Evolutionary conservation across 2,888 invertebrate genomes (phyloP).

Genomic region (Drosophila infuscata): DNA sequence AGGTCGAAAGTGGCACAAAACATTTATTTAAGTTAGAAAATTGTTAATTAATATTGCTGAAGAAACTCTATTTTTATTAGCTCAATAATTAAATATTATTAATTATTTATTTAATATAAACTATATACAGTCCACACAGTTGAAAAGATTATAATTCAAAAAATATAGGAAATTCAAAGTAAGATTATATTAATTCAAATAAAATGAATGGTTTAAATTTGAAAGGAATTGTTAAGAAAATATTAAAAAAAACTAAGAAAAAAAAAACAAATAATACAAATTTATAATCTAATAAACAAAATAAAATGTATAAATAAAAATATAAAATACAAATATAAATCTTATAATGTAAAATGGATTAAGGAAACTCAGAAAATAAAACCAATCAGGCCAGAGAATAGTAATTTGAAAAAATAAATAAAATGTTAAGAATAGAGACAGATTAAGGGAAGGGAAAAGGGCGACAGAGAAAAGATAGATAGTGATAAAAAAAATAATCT

Average conservation of each 20-base stretch:
- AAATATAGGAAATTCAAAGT: neutral
- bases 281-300: neutral
- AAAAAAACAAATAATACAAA: neutral
- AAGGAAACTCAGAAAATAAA: neutral
- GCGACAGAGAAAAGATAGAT: neutral
- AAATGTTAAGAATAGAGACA: neutral
- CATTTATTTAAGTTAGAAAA: neutral
- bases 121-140: neutral
- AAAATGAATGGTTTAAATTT: neutral
- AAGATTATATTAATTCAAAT: neutral
- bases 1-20: rapidly evolving
- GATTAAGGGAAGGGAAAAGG: neutral
- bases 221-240: neutral
- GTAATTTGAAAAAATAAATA: neutral
- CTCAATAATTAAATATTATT: too few relatives aligned
- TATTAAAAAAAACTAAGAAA: neutral
- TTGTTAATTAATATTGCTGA: neutral
- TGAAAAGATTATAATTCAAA: neutral
- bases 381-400: neutral
- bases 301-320: neutral
- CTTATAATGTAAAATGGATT: too few relatives aligned
- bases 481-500: neutral
- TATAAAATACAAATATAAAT: neutral
- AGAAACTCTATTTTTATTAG: too few relatives aligned
- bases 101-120: neutral